Percentiles rank a stretch among this genome's conserved stretches.
These are phyloP conservation scores for Poecile atricapillus DNA, from an alignment of 2,113 vertebrate species.

Conservation along the genomic window DNA sequence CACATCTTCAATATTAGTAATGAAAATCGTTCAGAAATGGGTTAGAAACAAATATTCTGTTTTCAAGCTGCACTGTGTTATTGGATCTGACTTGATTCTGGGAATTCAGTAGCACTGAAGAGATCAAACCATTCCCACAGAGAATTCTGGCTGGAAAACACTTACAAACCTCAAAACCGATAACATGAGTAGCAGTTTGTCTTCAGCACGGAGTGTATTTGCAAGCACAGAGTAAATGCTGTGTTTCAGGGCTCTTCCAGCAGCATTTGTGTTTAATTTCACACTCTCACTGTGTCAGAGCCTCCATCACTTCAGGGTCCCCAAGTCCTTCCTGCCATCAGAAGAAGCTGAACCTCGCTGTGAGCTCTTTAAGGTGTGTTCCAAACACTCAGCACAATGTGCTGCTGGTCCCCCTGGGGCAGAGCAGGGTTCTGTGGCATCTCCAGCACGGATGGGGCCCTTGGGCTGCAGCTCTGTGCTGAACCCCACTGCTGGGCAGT, in stretches of 20 bases:
- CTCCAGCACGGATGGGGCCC: background rate
- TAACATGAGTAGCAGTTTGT: background rate
- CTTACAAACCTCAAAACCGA: background rate
- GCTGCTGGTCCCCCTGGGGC: background rate
- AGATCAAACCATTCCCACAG: background rate
- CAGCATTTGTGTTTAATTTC: background rate
- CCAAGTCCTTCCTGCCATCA: background rate
- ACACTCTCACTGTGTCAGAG: background rate
- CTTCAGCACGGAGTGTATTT: background rate
- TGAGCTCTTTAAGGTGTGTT: too few relatives aligned
- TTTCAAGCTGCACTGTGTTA: background rate
- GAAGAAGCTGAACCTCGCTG: background rate
- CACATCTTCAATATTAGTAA: background rate
- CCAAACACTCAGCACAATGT: fast-evolving
- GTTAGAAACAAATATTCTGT: background rate
- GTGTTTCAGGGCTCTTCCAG: background rate
- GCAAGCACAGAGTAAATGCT: background rate
- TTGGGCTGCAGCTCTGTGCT: background rate
- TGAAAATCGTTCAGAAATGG: background rate
- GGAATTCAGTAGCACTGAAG: background rate
- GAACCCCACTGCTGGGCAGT: background rate
- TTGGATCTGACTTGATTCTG: background rate
- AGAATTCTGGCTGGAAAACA: background rate
- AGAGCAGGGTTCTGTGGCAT: background rate
- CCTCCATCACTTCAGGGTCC: background rate